phyloP scores from a whole-genome alignment of 2,797 vertebrate species.

The Chelonia mydas region DNA sequence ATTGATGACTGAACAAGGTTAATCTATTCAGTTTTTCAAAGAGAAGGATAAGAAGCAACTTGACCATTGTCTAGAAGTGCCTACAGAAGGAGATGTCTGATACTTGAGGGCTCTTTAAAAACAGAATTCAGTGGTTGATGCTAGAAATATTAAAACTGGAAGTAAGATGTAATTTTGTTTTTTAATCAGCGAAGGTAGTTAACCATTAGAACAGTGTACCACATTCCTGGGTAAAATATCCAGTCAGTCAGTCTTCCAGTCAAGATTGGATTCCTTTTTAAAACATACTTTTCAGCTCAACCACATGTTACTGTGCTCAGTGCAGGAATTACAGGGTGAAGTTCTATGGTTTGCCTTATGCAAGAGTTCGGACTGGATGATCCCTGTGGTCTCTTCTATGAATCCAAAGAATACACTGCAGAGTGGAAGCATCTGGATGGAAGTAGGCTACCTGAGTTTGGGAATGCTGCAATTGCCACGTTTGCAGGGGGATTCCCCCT shows the following conservation, averaged over 20 bases:
- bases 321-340: background rate
- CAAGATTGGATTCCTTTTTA: background rate
- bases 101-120: background rate
- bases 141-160: background rate
- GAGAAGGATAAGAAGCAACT: background rate
- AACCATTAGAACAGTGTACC: background rate
- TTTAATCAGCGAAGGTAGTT: background rate
- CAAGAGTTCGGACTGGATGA: background rate
- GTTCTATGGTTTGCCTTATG: background rate
- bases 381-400: background rate
- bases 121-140: background rate
- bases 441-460: background rate
- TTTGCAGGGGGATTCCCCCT: background rate
- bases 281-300: background rate
- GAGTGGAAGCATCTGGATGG: background rate
- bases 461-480: background rate
- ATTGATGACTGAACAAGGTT: background rate
- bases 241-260: rapidly evolving
- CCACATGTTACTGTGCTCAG: background rate
- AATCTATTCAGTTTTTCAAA: background rate
- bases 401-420: background rate
- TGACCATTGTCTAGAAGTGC: background rate
- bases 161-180: background rate
- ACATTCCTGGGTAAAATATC: background rate
- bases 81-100: background rate